These are phyloP conservation scores for Chloebia gouldiae DNA, from an alignment of 2,113 vertebrate genomes.

Conservation along the genomic window DNA sequence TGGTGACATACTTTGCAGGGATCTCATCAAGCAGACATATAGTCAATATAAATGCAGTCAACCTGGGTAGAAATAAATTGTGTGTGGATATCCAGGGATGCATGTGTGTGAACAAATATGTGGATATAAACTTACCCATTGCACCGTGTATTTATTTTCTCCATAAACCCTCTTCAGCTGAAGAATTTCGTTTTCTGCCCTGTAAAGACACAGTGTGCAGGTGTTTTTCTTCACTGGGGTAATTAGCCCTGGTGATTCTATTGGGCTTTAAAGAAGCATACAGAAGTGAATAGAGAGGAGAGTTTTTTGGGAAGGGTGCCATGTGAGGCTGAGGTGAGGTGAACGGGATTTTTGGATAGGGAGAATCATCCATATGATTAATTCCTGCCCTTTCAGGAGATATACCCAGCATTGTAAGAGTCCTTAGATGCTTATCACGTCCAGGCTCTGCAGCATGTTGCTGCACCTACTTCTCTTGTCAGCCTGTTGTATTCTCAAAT, in stretches of 20 bases:
- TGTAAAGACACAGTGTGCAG: background rate
- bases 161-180: background rate
- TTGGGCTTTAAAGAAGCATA: background rate
- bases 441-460: background rate
- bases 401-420: background rate
- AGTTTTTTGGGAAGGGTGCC: background rate
- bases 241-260: background rate
- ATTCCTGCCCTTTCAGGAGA: background rate
- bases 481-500: background rate
- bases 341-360: background rate
- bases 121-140: background rate
- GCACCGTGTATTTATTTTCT: background rate
- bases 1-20: background rate
- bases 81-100: background rate
- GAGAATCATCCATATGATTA: background rate
- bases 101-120: background rate
- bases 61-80: background rate
- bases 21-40: background rate
- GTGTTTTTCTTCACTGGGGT: background rate
- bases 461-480: background rate
- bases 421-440: background rate
- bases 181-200: background rate
- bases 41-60: background rate
- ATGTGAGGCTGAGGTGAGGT: background rate
- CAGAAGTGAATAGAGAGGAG: background rate